phyloP scores from a whole-genome alignment of 1,140 invertebrate genomes.

The Brachionus rubens region DNA sequence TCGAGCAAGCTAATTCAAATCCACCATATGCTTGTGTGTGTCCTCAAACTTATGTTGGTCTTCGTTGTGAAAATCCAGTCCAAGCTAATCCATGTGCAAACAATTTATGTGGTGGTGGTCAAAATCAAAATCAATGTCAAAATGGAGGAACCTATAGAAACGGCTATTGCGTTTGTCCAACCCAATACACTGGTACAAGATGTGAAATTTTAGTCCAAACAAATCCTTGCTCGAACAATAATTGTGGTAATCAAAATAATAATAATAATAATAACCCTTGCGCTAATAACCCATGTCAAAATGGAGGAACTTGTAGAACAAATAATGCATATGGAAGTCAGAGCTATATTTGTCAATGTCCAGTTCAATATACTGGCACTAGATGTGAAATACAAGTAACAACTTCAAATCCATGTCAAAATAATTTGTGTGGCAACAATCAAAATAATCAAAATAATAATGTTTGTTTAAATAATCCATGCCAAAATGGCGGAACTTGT shows the following conservation, averaged over 20 bases:
- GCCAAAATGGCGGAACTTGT: neutral
- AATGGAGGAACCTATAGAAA: slow-evolving; percentile 17
- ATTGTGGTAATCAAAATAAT: no score
- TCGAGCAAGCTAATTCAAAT: neutral
- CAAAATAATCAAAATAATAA: no score
- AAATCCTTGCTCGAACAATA: slow-evolving; percentile 19
- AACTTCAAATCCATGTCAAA: neutral
- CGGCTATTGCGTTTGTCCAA: slow-evolving; percentile 29
- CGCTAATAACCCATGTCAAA: slow-evolving; percentile 70
- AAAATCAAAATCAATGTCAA: neutral
- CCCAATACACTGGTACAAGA: slow-evolving; percentile 12
- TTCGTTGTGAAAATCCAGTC: slow-evolving; percentile 1
- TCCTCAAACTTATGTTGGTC: slow-evolving; percentile 1
- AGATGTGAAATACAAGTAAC: slow-evolving; percentile 16
- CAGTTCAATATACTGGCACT: slow-evolving; percentile 11
- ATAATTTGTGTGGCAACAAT: no score
- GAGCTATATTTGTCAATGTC: slow-evolving; percentile 40
- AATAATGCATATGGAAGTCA: neutral
- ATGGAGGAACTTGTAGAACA: slow-evolving; percentile 79
- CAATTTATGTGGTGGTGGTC: neutral
- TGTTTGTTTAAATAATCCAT: neutral
- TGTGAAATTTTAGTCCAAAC: slow-evolving; percentile 26
- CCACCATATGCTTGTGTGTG: slow-evolving; percentile 65
- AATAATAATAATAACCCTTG: neutral
- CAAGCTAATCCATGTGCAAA: neutral